Percentiles rank a stretch among this genome's conserved stretches.
Evolutionary conservation across 2,113 vertebrate species (phyloP).

Genomic region (Crotalus tigris): DNA sequence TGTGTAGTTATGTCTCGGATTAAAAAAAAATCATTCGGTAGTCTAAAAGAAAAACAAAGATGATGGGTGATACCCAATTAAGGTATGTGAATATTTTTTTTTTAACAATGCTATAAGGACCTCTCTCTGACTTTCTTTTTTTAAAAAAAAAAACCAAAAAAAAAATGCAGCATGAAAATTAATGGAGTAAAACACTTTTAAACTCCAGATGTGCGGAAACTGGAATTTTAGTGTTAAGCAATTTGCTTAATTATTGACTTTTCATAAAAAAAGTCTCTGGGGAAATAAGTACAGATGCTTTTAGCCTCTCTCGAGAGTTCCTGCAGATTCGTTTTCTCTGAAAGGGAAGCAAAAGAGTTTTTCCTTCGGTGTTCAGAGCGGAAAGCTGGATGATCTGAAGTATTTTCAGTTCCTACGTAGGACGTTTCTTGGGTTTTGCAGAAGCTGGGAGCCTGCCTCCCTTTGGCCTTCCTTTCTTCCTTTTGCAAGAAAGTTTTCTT

Average conservation of each 20-base stretch:
- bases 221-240: constrained; percentile 80
- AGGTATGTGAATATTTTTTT: constrained; percentile 46
- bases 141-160: constrained; percentile 48
- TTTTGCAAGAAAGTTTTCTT: constrained; percentile 70
- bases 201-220: constrained; percentile 77
- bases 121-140: constrained; percentile 65
- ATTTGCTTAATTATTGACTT: constrained; percentile 85
- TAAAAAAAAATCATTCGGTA: constrained; percentile 74
- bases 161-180: constrained; percentile 74
- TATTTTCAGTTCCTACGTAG: constrained; percentile 73
- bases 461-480: constrained; percentile 75
- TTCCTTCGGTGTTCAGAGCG: constrained; percentile 78
- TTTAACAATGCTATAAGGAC: constrained; percentile 70
- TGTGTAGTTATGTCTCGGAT: constrained; percentile 55
- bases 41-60: constrained; percentile 57
- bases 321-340: constrained; percentile 71
- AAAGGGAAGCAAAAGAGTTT: constrained; percentile 65
- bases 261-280: constrained; percentile 76
- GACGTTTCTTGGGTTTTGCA: constrained; percentile 70
- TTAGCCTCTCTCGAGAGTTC: constrained; percentile 74
- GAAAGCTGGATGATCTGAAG: constrained; percentile 82
- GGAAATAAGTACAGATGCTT: constrained; percentile 73
- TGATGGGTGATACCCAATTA: constrained; percentile 65
- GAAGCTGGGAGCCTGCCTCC: constrained; percentile 73
- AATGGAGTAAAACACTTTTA: constrained; percentile 72